Evolutionary conservation across 2,797 vertebrate species (phyloP).

Genomic region (Acanthornis magna): DNA sequence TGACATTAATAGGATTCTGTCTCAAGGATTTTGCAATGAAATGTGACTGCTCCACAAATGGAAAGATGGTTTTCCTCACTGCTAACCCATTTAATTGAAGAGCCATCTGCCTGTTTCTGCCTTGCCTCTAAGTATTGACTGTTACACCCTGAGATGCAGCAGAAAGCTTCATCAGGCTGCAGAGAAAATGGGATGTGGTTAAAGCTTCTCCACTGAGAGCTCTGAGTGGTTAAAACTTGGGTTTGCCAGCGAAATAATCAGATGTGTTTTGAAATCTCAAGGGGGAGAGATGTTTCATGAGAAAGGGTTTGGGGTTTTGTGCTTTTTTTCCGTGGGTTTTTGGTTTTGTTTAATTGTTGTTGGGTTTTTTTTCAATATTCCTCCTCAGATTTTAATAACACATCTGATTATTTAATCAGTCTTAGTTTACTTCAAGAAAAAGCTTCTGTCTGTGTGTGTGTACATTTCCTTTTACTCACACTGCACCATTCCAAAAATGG

Average conservation of each 20-base stretch:
- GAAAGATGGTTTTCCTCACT: not conserved
- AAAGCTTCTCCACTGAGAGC: not conserved
- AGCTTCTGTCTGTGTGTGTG: not conserved
- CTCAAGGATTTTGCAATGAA: not conserved
- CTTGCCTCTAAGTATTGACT: not conserved
- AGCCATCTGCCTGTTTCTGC: constrained; percentile 10
- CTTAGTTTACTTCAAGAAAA: not conserved
- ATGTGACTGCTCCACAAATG: not conserved
- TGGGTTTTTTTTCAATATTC: not conserved
- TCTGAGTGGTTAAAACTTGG: not conserved
- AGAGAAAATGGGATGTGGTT: not conserved
- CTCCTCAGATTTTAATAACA: not conserved
- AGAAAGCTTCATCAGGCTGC: not conserved
- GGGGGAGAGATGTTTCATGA: not conserved
- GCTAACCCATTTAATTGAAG: constrained; percentile 18
- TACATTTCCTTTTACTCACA: not conserved
- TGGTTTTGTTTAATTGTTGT: not conserved
- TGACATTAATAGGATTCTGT: not conserved
- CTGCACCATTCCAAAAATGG: not conserved
- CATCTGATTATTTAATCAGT: not conserved
- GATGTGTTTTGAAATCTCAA: not conserved
- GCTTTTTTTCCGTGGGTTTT: not conserved
- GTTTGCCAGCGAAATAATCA: not conserved
- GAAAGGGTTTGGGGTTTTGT: not conserved
- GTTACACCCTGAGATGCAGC: not conserved